Evolutionary conservation across 2,797 vertebrate genomes (phyloP).

Genomic region (Hipposideros larvatus): DNA sequence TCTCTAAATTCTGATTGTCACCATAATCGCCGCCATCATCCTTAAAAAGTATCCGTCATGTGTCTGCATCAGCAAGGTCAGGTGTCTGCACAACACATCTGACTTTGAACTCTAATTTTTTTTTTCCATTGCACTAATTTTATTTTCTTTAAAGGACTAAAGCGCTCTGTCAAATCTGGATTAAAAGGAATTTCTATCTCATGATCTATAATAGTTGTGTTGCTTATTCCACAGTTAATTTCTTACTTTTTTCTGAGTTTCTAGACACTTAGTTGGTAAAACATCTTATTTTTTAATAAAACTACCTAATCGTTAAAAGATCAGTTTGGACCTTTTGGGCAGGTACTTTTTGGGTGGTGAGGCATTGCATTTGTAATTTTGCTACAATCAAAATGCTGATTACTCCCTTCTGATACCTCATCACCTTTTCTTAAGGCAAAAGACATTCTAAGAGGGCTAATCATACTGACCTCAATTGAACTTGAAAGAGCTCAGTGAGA

Average conservation of each 20-base stretch:
- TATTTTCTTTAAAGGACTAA: slow-evolving; percentile 54
- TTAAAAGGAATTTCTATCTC: background rate
- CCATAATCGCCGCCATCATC: background rate
- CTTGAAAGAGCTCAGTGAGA: background rate
- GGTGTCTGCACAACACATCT: background rate
- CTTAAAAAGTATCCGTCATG: background rate
- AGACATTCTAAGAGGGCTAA: background rate
- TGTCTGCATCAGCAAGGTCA: background rate
- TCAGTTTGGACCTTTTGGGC: background rate
- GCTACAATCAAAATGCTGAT: background rate
- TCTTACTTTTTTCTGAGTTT: background rate
- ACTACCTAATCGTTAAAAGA: background rate
- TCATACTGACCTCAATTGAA: background rate
- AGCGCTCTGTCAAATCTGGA: slow-evolving; percentile 45
- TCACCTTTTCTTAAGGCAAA: background rate
- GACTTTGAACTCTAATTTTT: background rate
- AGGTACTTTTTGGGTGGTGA: background rate
- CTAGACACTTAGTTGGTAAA: background rate
- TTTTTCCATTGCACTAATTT: background rate
- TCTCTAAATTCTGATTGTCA: background rate
- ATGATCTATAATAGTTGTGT: background rate
- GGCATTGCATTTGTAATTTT: background rate
- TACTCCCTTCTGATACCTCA: background rate
- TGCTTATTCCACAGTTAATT: background rate
- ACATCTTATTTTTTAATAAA: background rate